phyloP scores from a whole-genome alignment of 64 coral and sea anemone species.

The Montipora cactus region DNA sequence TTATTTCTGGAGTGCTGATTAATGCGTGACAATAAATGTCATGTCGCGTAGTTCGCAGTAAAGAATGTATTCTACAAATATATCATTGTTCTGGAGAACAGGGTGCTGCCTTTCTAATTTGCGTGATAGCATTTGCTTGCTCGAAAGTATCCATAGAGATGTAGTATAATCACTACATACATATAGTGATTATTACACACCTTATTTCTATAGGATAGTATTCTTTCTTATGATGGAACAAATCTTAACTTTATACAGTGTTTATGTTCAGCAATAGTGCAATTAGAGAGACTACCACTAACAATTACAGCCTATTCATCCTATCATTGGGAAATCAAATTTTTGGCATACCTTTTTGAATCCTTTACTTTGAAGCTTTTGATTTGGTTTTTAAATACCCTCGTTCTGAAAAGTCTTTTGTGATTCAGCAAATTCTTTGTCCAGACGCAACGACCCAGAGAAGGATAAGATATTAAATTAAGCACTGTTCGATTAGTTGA shows the following conservation, averaged over 20 bases:
- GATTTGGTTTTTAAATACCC: slow-evolving; percentile 30
- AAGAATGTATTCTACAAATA: too few relatives aligned
- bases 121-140: too few relatives aligned
- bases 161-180: too few relatives aligned
- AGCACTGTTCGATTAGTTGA: background rate
- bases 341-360: background rate
- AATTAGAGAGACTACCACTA: background rate
- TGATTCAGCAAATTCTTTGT: slow-evolving; percentile 4
- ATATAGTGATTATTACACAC: too few relatives aligned
- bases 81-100: too few relatives aligned
- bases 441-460: background rate
- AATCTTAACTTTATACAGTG: background rate
- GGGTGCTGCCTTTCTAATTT: too few relatives aligned
- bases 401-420: slow-evolving; percentile 3
- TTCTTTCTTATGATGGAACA: background rate
- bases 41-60: too few relatives aligned
- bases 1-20: too few relatives aligned
- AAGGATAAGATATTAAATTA: background rate
- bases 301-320: background rate
- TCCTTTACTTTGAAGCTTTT: background rate
- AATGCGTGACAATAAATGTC: too few relatives aligned
- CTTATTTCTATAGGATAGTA: background rate
- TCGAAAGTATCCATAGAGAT: too few relatives aligned
- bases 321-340: background rate
- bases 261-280: background rate